Base-by-base conservation (phyloP, 1,140 invertebrate species). In the Bilobella aurantiaca region DNA sequence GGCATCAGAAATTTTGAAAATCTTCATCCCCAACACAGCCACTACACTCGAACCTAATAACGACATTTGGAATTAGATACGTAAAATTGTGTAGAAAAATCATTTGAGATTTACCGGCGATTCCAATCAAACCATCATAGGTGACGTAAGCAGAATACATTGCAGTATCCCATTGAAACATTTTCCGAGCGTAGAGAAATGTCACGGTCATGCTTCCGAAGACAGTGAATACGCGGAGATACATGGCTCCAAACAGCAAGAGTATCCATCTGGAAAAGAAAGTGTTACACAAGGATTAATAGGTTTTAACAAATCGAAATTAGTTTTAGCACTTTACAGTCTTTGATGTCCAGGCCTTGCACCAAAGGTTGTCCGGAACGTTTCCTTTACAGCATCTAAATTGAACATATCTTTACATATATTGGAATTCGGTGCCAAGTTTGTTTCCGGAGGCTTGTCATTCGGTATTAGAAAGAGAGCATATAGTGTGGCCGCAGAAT, bases 401-500 rank as follows among this genome's bases (percentile, higher is more conserved):
- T 67, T 58, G 30, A 63, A 67, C 56, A 67, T 63, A 18, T 67
- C 66, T 23, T 28, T 57, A 32, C 32, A 29, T 2, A 67, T 32
- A 53, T 42, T 12, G 5, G 12, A 3, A 5, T 5, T 8, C 12
- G 58, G 28, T 8, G 3, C 16, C 59, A 59, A 14, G 23, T 31
- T 21, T 28, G 23, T 23, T 14, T 28, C 29, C 14, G 59, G 59
- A n/a, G n/a, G n/a, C 34, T 62, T 62, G 27, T 62, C 59, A 46
- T 62, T 62, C 25, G n/a, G 5, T 2, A 62, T 25, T 21, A 62
- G 46, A 14, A 46, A 12, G 34, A 62, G 3, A 14, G 59, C 59
- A 42, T 62, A 62, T 21, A 62, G 3, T 25, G 14, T 3, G 28
- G 59, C 59, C 3, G 46, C 5, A 8, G 27, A 18, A 25, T 12